Conservation (phyloP, 2,113 vertebrate genomes). For the Oryzias celebensis region DNA sequence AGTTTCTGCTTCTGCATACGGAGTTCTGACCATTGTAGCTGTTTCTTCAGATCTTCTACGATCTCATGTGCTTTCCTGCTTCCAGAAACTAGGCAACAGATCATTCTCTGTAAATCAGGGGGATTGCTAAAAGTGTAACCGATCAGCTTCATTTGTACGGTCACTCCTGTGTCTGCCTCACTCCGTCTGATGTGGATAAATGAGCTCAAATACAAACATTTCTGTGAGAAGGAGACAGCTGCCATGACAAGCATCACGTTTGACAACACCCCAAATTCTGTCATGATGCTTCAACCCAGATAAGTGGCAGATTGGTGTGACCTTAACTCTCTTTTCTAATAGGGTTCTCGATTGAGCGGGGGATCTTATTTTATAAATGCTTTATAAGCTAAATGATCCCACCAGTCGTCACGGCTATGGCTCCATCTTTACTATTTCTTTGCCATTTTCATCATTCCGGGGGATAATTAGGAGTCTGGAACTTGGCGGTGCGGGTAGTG, state of each 20-base stretch:
- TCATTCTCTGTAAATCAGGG: too few relatives aligned
- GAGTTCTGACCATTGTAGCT: too few relatives aligned
- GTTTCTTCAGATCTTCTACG: too few relatives aligned
- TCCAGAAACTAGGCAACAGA: too few relatives aligned
- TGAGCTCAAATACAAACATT: background rate
- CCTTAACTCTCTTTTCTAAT: slow-evolving; percentile 50
- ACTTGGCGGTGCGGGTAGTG: slow-evolving; percentile 1
- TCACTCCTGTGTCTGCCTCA: slow-evolving; percentile 6
- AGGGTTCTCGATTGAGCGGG: slow-evolving; percentile 12
- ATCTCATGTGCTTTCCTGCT: too few relatives aligned
- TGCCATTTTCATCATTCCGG: slow-evolving; percentile 50
- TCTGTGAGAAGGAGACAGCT: background rate
- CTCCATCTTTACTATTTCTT: slow-evolving; percentile 51
- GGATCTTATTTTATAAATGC: slow-evolving; percentile 55
- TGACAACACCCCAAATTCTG: slow-evolving; percentile 17
- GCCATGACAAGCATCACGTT: background rate
- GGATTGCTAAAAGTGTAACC: too few relatives aligned
- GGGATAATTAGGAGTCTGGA: slow-evolving; percentile 48
- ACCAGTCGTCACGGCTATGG: slow-evolving; percentile 19
- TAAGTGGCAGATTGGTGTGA: slow-evolving; percentile 39
- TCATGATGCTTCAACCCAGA: slow-evolving; percentile 15
- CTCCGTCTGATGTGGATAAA: background rate
- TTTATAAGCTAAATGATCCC: slow-evolving; percentile 46
- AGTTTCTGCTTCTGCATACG: too few relatives aligned
- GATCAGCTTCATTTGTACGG: background rate